Evolutionary conservation across 2,797 vertebrate species (phyloP).

Genomic region (Trachops cirrhosus): DNA sequence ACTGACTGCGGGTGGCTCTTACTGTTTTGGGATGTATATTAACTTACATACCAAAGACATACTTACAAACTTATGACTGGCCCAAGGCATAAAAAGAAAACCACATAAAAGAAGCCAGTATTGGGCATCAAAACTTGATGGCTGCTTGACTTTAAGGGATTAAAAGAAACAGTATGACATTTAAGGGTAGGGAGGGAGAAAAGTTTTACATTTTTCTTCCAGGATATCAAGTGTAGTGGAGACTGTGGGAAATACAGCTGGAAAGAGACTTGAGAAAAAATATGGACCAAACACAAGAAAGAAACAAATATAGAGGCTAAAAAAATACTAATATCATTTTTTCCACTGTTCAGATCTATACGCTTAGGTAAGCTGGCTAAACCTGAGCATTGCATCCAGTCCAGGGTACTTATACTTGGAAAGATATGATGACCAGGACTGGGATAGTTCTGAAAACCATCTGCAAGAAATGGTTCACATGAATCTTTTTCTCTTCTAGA

Average conservation of each 20-base stretch:
- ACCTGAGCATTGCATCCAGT: not conserved
- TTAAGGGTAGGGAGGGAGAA: not conserved
- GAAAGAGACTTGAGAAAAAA: not conserved
- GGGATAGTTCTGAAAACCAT: not conserved
- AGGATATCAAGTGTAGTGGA: not conserved
- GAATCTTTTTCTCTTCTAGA: not conserved
- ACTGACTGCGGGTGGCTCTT: not conserved
- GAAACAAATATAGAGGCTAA: not conserved
- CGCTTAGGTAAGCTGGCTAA: not conserved
- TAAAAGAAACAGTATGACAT: not conserved
- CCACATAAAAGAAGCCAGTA: not conserved
- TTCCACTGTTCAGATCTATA: not conserved
- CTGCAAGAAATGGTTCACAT: not conserved
- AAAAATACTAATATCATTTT: not conserved
- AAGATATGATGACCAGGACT: not conserved
- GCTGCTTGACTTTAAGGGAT: not conserved
- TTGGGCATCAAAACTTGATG: not conserved
- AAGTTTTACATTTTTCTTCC: not conserved
- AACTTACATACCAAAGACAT: not conserved
- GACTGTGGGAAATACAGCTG: not conserved
- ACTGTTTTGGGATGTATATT: not conserved
- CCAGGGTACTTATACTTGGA: not conserved
- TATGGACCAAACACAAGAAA: conserved; percentile 4
- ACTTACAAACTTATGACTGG: not conserved
- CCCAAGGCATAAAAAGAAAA: not conserved